Conservation (phyloP, 2,888 invertebrate genomes). For the Isotomurus palustris region DNA sequence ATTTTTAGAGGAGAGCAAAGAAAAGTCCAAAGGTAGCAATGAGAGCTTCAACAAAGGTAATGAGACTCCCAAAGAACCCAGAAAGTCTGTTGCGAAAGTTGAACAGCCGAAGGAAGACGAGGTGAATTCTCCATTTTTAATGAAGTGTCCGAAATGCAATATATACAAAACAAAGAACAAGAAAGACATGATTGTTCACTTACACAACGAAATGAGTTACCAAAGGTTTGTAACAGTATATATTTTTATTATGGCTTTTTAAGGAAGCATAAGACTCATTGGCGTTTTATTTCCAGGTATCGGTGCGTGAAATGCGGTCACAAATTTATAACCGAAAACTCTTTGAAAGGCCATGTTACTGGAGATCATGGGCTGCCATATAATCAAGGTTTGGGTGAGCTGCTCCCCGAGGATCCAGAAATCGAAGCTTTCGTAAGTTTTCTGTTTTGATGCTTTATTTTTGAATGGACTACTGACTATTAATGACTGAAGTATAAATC, state of each 20-base stretch:
- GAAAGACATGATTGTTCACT: slow-evolving; percentile 62
- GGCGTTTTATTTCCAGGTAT: slow-evolving; percentile 26
- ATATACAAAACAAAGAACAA: slow-evolving; percentile 57
- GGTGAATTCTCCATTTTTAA: no score
- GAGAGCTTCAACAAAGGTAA: neutral
- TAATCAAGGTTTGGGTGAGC: slow-evolving; percentile 15
- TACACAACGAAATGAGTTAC: slow-evolving; percentile 64
- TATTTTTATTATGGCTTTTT: neutral
- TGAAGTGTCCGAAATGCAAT: slow-evolving; percentile 59
- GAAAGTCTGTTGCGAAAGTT: neutral
- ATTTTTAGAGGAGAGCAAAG: slow-evolving; percentile 56
- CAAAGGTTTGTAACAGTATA: slow-evolving; percentile 56
- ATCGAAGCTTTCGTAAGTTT: slow-evolving; percentile 35
- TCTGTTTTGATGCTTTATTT: neutral
- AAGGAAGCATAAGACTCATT: neutral
- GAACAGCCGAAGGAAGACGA: no score
- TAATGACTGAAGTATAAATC: no score
- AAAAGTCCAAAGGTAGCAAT: slow-evolving; percentile 38
- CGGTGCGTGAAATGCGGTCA: slow-evolving; percentile 34
- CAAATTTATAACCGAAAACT: slow-evolving; percentile 38
- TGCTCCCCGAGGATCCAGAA: slow-evolving; percentile 30
- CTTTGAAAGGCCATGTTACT: slow-evolving; percentile 40
- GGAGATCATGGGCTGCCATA: slow-evolving; percentile 35
- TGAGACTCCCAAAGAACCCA: neutral
- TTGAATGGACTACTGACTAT: neutral